Percentiles rank a stretch among this genome's conserved stretches.
phyloP scores from a whole-genome alignment of 92 coral and sea anemone genomes.

The Virgularia gustaviana region DNA sequence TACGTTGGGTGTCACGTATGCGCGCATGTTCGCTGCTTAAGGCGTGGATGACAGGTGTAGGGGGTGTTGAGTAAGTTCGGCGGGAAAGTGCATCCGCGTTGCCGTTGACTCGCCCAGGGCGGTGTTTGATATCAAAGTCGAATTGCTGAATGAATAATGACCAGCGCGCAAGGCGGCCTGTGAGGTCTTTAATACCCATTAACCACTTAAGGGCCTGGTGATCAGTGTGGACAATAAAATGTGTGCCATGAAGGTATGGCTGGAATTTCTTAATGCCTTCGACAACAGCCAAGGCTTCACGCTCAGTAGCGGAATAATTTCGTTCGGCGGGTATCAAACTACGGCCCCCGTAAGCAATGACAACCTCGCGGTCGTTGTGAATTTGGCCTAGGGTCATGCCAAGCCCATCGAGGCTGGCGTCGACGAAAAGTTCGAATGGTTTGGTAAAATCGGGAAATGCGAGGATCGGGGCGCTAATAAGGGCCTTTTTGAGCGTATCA shows the following conservation, averaged over 20 bases:
- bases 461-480: constrained; percentile 49
- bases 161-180: constrained; percentile 45
- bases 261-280: constrained; percentile 44
- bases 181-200: constrained; percentile 41
- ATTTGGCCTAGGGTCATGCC: constrained; percentile 54
- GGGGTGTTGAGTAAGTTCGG: constrained; percentile 3
- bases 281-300: constrained; percentile 54
- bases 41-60: no score
- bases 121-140: constrained; percentile 40
- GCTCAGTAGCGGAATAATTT: constrained; percentile 49
- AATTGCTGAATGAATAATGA: constrained; percentile 26
- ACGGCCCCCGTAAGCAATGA: constrained; percentile 51
- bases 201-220: constrained; percentile 54
- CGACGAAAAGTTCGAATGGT: constrained; percentile 41
- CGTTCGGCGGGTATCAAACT: constrained; percentile 44
- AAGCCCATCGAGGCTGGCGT: constrained; percentile 49
- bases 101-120: constrained; percentile 30
- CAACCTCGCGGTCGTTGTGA: constrained; percentile 36
- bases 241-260: constrained; percentile 34
- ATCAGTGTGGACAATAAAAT: constrained; percentile 50
- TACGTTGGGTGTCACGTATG: constrained; percentile 34
- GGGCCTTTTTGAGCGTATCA: constrained; percentile 28
- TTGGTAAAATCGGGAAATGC: constrained; percentile 52
- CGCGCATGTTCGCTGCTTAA: no score
- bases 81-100: constrained; percentile 26